A percentile compares a stretch with the other conserved stretches of the same genome.
These are phyloP conservation scores for Myripristis murdjan DNA, from an alignment of 2,797 vertebrate genomes.

Conservation along the genomic window DNA sequence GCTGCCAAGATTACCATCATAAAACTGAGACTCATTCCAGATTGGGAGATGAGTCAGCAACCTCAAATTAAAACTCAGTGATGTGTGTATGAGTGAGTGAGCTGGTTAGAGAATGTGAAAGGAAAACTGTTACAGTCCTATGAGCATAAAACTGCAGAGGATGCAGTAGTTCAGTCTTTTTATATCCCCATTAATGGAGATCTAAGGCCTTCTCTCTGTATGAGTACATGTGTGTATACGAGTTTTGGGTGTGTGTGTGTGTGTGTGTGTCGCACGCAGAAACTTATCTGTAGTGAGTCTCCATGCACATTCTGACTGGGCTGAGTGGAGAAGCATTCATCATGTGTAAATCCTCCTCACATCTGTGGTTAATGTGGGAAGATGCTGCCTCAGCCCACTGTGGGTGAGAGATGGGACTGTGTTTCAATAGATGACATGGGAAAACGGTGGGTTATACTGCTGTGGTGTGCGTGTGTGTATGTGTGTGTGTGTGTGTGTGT, in stretches of 20 bases:
- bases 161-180: too few relatives aligned
- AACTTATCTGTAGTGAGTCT: constrained; percentile 24
- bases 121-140: too few relatives aligned
- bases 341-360: background rate
- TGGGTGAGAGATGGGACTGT: too few relatives aligned
- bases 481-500: background rate
- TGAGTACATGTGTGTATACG: background rate
- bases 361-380: background rate
- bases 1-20: constrained; percentile 8
- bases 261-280: background rate
- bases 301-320: background rate
- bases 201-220: too few relatives aligned
- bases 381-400: background rate
- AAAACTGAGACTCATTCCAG: constrained; percentile 12
- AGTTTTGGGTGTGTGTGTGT: background rate
- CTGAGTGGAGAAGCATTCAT: background rate
- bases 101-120: too few relatives aligned
- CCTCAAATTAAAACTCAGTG: background rate
- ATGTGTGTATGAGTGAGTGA: background rate
- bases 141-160: too few relatives aligned
- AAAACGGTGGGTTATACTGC: constrained; percentile 6
- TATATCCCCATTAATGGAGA: too few relatives aligned
- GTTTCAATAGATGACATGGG: background rate
- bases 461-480: constrained; percentile 6
- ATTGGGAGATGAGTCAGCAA: constrained; percentile 36